These are phyloP conservation scores for Brachyopa scutellaris DNA, from an alignment of 2,888 invertebrate species.

Conservation along the genomic window DNA sequence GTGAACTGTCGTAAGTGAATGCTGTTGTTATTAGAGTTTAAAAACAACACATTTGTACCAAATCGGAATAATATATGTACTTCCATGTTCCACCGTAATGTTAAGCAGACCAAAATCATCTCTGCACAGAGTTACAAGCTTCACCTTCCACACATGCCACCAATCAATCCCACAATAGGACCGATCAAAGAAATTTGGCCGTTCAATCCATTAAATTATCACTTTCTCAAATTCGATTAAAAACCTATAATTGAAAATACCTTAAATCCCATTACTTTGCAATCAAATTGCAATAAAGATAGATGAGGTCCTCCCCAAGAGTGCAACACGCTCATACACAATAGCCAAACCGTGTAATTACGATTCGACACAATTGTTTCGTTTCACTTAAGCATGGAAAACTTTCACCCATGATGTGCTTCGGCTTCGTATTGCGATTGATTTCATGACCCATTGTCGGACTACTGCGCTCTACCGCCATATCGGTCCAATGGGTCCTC, in stretches of 20 bases:
- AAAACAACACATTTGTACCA: too few species aligned
- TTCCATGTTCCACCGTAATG: too few species aligned
- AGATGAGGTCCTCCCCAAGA: constrained; percentile 37
- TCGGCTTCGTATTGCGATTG: constrained; percentile 39
- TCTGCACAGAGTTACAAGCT: not conserved
- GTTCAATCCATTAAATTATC: constrained; percentile 46
- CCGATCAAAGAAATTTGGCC: constrained; percentile 4
- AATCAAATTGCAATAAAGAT: constrained; percentile 59
- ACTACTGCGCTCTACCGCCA: not conserved
- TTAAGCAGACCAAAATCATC: too few species aligned
- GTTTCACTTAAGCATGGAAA: constrained; percentile 45
- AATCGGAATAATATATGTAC: too few species aligned
- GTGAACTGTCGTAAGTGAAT: too few species aligned
- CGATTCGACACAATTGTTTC: constrained; percentile 36
- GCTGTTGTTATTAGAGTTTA: too few species aligned
- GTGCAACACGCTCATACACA: constrained; percentile 12
- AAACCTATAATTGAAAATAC: constrained; percentile 51
- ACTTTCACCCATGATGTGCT: constrained; percentile 56
- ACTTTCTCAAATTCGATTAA: constrained; percentile 60
- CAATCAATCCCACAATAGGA: too few species aligned
- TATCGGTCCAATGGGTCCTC: not conserved
- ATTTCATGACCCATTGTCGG: constrained; percentile 44
- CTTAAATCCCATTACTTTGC: constrained; percentile 48
- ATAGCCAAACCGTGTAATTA: constrained; percentile 49
- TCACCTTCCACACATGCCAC: too few species aligned